phyloP scores from a whole-genome alignment of 2,113 vertebrate genomes.

The Lamprologus callipterus region DNA sequence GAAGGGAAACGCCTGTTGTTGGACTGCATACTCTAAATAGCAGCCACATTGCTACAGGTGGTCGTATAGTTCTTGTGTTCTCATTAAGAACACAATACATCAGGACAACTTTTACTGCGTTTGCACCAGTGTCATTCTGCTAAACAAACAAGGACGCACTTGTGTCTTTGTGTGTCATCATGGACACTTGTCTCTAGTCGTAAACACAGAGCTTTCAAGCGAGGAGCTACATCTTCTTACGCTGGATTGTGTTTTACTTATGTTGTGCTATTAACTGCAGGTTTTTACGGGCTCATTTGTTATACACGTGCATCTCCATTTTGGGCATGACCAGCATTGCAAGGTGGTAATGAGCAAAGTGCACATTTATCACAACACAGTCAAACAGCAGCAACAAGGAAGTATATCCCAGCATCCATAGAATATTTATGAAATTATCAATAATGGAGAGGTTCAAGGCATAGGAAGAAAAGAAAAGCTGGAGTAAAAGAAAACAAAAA shows the following conservation, averaged over 20 bases:
- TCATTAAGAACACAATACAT: not conserved
- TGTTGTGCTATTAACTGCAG: not conserved
- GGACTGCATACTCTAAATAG: slow-evolving; percentile 11
- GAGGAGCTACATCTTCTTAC: not conserved
- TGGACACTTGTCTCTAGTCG: not conserved
- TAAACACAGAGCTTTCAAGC: not conserved
- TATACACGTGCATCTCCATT: not conserved
- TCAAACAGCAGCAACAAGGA: not conserved
- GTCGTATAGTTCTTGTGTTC: not conserved
- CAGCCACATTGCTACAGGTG: not conserved
- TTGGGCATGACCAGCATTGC: not conserved
- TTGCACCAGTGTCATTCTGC: not conserved
- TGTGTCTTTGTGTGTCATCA: not conserved
- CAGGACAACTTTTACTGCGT: not conserved
- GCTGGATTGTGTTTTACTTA: not conserved
- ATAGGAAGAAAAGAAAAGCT: not conserved
- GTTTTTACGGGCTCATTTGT: not conserved
- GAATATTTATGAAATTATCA: slow-evolving; percentile 36
- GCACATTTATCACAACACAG: not conserved
- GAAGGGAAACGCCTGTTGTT: slow-evolving; percentile 26
- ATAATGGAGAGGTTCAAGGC: slow-evolving; percentile 13
- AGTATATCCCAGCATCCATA: not conserved
- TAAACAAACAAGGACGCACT: not conserved
- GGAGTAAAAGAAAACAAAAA: not conserved
- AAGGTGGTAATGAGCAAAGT: not conserved